Conservation (phyloP, 1,140 invertebrate species). For the Eciton burchellii region DNA sequence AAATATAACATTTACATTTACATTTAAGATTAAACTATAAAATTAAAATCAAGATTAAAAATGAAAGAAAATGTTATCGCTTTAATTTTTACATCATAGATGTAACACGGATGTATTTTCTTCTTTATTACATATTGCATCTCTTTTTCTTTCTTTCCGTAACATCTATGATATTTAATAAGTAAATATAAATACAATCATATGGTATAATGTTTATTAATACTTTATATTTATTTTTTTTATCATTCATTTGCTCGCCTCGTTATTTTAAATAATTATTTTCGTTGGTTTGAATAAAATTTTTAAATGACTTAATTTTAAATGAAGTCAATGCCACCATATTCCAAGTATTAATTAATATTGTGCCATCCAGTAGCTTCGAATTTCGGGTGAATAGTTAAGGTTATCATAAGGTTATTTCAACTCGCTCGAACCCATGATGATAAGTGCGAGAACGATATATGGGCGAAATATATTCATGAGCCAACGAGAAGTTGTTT, state of each 20-base stretch:
- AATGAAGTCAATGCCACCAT: neutral
- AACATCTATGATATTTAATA: too few species aligned
- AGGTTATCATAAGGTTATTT: constrained; percentile 74
- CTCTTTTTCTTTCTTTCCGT: too few species aligned
- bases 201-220: neutral
- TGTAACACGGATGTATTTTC: too few species aligned
- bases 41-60: too few species aligned
- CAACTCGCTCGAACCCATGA: constrained; percentile 72
- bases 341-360: constrained; percentile 20
- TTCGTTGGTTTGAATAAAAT: neutral
- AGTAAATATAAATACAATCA: too few species aligned
- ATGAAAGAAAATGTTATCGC: too few species aligned
- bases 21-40: too few species aligned
- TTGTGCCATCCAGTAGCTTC: constrained; percentile 9
- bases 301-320: neutral
- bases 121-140: too few species aligned
- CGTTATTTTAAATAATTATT: neutral
- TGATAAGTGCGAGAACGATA: constrained; percentile 69
- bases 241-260: neutral
- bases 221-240: neutral
- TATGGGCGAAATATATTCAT: constrained; percentile 25
- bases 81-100: too few species aligned
- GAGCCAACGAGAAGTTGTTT: constrained; percentile 8
- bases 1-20: too few species aligned
- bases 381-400: constrained; percentile 55